phyloP scores from a whole-genome alignment of 2,888 invertebrate genomes.

The Ditula angustiorana region DNA sequence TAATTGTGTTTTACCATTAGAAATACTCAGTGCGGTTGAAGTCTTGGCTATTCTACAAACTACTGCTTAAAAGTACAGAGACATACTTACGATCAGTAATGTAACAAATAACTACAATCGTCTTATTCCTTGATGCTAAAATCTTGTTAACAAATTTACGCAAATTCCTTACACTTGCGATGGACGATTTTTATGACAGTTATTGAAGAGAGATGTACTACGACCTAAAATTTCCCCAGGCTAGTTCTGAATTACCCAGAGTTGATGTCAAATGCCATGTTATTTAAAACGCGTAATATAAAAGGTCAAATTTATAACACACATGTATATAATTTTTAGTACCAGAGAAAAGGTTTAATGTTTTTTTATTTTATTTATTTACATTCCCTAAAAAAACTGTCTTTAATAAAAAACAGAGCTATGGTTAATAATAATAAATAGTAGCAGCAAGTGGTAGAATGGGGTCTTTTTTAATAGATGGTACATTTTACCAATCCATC shows the following conservation, averaged over 20 bases:
- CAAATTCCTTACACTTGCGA: constrained; percentile 37
- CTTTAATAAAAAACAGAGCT: too few relatives aligned
- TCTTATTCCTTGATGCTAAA: constrained; percentile 22
- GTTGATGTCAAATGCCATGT: not conserved
- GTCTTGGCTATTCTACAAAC: not conserved
- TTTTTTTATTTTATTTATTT: too few relatives aligned
- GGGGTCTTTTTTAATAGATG: too few relatives aligned
- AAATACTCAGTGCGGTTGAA: not conserved
- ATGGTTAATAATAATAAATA: too few relatives aligned
- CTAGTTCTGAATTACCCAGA: not conserved
- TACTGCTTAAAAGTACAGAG: not conserved
- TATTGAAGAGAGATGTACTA: constrained; percentile 3
- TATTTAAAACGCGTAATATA: too few relatives aligned
- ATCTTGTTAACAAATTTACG: constrained; percentile 39
- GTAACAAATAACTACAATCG: constrained; percentile 36
- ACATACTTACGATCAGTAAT: constrained; percentile 31
- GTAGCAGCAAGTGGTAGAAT: too few relatives aligned
- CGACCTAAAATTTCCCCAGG: constrained; percentile 12
- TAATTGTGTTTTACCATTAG: constrained; percentile 23
- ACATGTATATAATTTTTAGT: too few relatives aligned
- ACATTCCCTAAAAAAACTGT: too few relatives aligned
- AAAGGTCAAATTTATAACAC: too few relatives aligned
- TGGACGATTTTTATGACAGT: constrained; percentile 40
- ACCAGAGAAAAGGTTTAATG: too few relatives aligned
- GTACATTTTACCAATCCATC: too few relatives aligned